Percentiles rank a stretch among this genome's conserved stretches.
Conservation (phyloP, 2,113 vertebrate species). For the Glareola pratincola region DNA sequence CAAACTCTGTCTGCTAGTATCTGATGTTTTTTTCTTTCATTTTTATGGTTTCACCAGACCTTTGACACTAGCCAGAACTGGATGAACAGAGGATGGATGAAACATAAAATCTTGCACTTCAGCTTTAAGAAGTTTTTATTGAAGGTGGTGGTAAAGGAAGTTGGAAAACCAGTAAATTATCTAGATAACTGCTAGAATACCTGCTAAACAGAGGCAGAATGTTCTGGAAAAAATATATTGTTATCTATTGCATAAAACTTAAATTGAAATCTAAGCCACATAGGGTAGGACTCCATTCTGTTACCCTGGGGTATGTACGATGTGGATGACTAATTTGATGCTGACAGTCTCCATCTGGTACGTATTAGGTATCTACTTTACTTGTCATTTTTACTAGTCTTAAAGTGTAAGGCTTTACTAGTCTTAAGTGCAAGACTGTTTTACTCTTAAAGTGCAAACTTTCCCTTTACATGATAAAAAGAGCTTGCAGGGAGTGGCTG, state of each 20-base stretch:
- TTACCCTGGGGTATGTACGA: accelerated
- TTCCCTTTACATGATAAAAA: neutral
- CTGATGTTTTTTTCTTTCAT: neutral
- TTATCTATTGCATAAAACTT: neutral
- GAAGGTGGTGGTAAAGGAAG: neutral
- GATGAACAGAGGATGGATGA: neutral
- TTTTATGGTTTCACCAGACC: neutral
- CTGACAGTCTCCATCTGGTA: neutral
- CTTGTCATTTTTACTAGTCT: neutral
- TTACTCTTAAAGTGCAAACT: neutral
- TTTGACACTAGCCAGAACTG: neutral
- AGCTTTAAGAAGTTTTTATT: neutral
- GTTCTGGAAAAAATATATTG: neutral
- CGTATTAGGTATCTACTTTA: neutral
- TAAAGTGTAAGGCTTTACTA: neutral
- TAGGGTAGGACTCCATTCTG: neutral
- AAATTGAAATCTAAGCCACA: neutral
- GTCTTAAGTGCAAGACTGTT: neutral
- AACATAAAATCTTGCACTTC: neutral
- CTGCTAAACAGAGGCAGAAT: neutral
- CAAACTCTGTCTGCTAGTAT: neutral
- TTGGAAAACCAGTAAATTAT: neutral
- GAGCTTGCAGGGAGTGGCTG: neutral
- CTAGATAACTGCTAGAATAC: neutral
- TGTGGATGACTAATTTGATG: neutral